phyloP scores from a whole-genome alignment of 2,113 vertebrate genomes.

The Sorex araneus region DNA sequence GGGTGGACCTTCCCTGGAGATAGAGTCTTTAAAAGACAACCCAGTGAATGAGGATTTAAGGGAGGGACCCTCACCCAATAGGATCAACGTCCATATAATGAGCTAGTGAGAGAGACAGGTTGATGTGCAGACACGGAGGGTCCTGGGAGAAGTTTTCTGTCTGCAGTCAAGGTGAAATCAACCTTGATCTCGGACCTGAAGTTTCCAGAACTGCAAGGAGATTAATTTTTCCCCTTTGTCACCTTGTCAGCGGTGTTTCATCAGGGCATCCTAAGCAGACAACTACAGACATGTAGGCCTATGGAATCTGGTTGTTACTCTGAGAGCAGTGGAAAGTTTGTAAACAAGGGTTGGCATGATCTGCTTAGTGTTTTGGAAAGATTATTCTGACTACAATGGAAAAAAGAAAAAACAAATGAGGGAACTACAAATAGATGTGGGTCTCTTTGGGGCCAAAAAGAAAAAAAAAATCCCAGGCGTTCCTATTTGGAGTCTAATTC shows the following conservation, averaged over 20 bases:
- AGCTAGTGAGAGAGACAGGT: neutral
- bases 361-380: slow-evolving; percentile 16
- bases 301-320: slow-evolving; percentile 10
- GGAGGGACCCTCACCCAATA: neutral
- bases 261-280: neutral
- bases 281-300: neutral
- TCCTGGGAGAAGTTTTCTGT: neutral
- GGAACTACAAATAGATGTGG: neutral
- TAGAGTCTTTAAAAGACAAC: neutral
- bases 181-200: neutral
- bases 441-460: neutral
- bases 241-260: neutral
- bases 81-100: neutral
- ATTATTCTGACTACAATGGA: neutral
- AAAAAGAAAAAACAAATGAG: neutral
- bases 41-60: neutral
- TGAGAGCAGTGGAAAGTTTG: neutral
- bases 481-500: neutral
- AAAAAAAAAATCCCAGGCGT: neutral
- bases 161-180: neutral
- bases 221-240: neutral
- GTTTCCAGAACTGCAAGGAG: neutral
- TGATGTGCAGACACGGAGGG: neutral
- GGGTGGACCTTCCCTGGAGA: neutral
- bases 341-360: neutral